Conservation (phyloP, 92 coral and sea anemone genomes). For the Porites divaricata region DNA sequence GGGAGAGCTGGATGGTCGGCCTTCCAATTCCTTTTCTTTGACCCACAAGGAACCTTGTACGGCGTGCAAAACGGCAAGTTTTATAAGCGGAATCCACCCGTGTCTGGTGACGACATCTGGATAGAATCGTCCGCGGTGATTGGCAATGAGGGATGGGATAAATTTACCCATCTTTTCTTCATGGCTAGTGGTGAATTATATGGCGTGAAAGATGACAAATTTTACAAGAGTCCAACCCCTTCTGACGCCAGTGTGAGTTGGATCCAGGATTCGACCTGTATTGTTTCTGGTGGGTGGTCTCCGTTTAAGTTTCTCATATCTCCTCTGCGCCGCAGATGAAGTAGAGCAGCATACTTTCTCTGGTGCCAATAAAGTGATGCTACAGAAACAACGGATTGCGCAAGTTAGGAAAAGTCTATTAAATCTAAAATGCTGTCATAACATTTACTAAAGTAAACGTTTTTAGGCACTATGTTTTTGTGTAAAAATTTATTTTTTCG, state of each 20-base stretch:
- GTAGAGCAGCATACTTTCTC: no score
- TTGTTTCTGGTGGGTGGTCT: neutral
- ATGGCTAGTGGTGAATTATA: conserved; percentile 6
- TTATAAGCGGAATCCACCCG: conserved; percentile 14
- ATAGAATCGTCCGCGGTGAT: conserved; percentile 1
- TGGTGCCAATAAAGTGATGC: no score
- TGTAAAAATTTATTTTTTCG: no score
- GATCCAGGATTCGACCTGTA: neutral
- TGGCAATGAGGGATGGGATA: conserved; percentile 18
- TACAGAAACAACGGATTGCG: no score
- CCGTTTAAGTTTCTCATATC: neutral
- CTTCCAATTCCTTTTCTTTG: conserved; percentile 38
- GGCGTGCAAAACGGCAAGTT: conserved; percentile 29
- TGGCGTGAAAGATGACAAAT: conserved; percentile 19
- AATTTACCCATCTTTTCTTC: conserved; percentile 23
- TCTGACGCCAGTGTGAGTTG: neutral
- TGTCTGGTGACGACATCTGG: conserved; percentile 5
- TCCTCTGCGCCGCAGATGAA: neutral
- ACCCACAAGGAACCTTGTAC: conserved; percentile 14
- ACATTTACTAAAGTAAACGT: no score
- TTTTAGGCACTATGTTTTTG: no score
- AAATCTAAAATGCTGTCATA: no score
- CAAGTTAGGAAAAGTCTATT: no score
- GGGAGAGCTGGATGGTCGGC: conserved; percentile 25
- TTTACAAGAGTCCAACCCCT: conserved; percentile 13